These are phyloP conservation scores for Phoenicopterus ruber DNA, from an alignment of 2,113 vertebrate genomes.

Conservation along the genomic window DNA sequence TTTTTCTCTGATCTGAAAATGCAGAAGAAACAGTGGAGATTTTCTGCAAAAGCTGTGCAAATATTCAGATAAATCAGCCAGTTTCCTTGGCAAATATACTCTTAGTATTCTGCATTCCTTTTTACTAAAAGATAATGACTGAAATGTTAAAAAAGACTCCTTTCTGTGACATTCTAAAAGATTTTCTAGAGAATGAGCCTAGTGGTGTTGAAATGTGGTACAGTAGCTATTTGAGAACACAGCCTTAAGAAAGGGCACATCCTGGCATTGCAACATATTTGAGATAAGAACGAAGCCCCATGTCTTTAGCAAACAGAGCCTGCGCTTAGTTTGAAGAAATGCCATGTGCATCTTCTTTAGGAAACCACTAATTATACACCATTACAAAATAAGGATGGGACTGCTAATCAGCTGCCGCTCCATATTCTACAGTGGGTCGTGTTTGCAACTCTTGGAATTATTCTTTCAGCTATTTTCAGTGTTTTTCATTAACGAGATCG, in stretches of 20 bases:
- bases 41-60: slow-evolving; percentile 40
- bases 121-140: not conserved
- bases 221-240: not conserved
- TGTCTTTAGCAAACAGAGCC: slow-evolving; percentile 18
- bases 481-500: slow-evolving; percentile 64
- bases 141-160: not conserved
- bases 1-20: slow-evolving; percentile 3
- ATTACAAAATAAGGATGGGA: slow-evolving; percentile 15
- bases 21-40: slow-evolving; percentile 19
- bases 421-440: slow-evolving; percentile 10
- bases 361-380: slow-evolving; percentile 13
- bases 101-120: not conserved
- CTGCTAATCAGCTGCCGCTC: slow-evolving; percentile 41
- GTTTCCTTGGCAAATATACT: slow-evolving; percentile 34
- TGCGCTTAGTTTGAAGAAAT: slow-evolving; percentile 37
- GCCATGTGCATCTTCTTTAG: not conserved
- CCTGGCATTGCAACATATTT: not conserved
- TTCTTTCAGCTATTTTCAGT: slow-evolving; percentile 56
- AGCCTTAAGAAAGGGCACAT: slow-evolving; percentile 7
- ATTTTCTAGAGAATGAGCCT: not conserved
- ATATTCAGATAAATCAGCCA: slow-evolving; percentile 30
- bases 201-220: not conserved
- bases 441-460: slow-evolving; percentile 51
- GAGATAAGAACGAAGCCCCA: slow-evolving; percentile 10
- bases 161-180: slow-evolving; percentile 12